These are phyloP conservation scores for Chloroclystis v-ata DNA, from an alignment of 2,888 invertebrate species.

Conservation along the genomic window DNA sequence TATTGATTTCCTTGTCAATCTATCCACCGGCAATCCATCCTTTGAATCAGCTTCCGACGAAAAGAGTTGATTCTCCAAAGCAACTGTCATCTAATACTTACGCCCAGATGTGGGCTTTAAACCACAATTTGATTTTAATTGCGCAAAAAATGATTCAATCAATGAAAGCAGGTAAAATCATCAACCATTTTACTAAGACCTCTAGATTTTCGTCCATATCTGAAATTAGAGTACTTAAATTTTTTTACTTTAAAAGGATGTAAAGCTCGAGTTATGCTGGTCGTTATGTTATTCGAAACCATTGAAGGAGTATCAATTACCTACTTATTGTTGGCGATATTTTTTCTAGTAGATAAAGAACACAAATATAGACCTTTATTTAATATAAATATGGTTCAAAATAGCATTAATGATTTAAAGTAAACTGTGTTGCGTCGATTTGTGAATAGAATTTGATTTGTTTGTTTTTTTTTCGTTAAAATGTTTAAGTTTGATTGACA, in stretches of 20 bases:
- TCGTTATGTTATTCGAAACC: slow-evolving; percentile 51
- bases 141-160: slow-evolving; percentile 41
- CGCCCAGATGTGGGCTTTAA: slow-evolving; percentile 50
- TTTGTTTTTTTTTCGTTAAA: slow-evolving; percentile 15
- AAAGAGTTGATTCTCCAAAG: slow-evolving; percentile 45
- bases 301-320: slow-evolving; percentile 67
- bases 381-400: too few species aligned
- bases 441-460: slow-evolving; percentile 11
- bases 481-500: slow-evolving; percentile 17
- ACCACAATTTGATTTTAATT: slow-evolving; percentile 58
- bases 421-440: slow-evolving; percentile 8
- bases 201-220: background rate
- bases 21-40: slow-evolving; percentile 4
- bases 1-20: slow-evolving; percentile 4
- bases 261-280: slow-evolving; percentile 31
- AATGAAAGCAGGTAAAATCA: slow-evolving; percentile 28
- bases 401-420: too few species aligned
- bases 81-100: slow-evolving; percentile 54
- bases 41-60: slow-evolving; percentile 12
- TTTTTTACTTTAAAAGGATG: slow-evolving; percentile 1
- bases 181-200: slow-evolving; percentile 17
- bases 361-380: too few species aligned
- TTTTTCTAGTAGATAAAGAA: too few species aligned
- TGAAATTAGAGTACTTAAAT: background rate
- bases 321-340: too few species aligned